Base-by-base conservation (phyloP, 1,140 invertebrate species). In the Calycopis cecrops region DNA sequence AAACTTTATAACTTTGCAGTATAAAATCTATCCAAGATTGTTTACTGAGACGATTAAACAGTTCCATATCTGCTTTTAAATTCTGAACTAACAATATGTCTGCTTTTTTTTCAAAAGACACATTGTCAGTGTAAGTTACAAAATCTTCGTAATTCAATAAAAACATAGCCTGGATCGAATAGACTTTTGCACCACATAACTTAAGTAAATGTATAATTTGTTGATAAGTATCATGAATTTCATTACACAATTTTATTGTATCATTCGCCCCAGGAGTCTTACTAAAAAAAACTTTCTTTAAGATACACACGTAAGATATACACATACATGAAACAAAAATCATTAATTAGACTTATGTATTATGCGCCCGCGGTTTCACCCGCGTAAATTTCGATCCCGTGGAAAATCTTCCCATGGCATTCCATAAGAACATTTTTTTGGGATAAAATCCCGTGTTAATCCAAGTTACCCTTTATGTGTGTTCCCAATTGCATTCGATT, bases 11-110 rank as follows among this genome's bases (percentile, higher is more conserved):
- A 54, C 73, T 79, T 65, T 87, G 84, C 54, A 85, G 62, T 65
- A 87, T 77, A 48, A 86, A 83, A 60, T 86, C 83, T 33, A 85
- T 60, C 83, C 83, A 86, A 56, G 76, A 73, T 71, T 87, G 84
- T 64, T 87, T 87, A 49, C 67, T 82, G 47, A 87, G 59, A 65
- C 81, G 76, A n/a, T 79, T 60, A 53, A 72, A 86, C 51, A 83
- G 61, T 12, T 51, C 55, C 10, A 57, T 48, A 55, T 85, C 70
- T n/a, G 54, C 57, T 65, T 73, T 42, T 3, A 83, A 58, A 54
- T 79, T 64, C 62, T 73, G 55, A 8, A 57, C 73, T 12, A 76
- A 65, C 49, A 69, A 60, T 28, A 77, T 77, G 47, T 86, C 79
- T 37, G 73, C 71, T 60, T 79, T 79, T 51, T 67, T 69, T 62